phyloP scores from a whole-genome alignment of 1,140 invertebrate genomes.

The Asbolus verrucosus region DNA sequence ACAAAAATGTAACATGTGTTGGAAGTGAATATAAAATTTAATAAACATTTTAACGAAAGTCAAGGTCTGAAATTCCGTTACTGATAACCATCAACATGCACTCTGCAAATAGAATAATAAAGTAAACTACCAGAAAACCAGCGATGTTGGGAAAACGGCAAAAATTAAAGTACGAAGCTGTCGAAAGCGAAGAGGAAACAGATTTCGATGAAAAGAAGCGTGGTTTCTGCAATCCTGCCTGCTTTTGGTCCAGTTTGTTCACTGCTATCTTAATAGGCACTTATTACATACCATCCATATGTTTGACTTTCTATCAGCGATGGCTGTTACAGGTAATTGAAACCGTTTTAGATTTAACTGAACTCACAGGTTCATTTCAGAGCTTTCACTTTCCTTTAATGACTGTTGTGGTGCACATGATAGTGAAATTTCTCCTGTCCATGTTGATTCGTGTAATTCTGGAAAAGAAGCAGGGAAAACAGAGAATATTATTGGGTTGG shows the following conservation, averaged over 20 bases:
- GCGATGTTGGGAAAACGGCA: constrained; percentile 58
- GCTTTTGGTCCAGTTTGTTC: constrained; percentile 62
- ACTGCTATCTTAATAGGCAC: constrained; percentile 74
- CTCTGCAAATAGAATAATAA: too few species aligned
- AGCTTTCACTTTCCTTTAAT: constrained; percentile 84
- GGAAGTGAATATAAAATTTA: too few species aligned
- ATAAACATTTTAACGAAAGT: too few species aligned
- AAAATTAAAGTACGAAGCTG: constrained; percentile 58
- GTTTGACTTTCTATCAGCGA: constrained; percentile 97
- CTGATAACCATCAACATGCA: constrained; percentile 19
- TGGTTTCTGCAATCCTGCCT: constrained; percentile 56
- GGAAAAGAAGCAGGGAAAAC: constrained; percentile 71
- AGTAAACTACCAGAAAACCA: constrained; percentile 46
- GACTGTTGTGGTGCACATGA: constrained; percentile 85
- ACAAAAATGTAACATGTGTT: too few species aligned
- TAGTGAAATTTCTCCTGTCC: constrained; percentile 86
- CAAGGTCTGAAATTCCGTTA: too few species aligned
- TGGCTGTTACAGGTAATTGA: constrained; percentile 85
- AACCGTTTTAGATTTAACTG: constrained; percentile 4
- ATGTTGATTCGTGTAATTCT: constrained; percentile 74
- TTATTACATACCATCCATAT: constrained; percentile 92
- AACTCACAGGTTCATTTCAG: constrained; percentile 69
- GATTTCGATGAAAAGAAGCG: constrained; percentile 59
- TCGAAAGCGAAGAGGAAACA: constrained; percentile 52
- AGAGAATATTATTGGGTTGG: constrained; percentile 77